Percentiles rank a stretch among this genome's conserved stretches.
Evolutionary conservation across 92 coral and sea anemone species (phyloP).

Genomic region (Pocillopora grandis): DNA sequence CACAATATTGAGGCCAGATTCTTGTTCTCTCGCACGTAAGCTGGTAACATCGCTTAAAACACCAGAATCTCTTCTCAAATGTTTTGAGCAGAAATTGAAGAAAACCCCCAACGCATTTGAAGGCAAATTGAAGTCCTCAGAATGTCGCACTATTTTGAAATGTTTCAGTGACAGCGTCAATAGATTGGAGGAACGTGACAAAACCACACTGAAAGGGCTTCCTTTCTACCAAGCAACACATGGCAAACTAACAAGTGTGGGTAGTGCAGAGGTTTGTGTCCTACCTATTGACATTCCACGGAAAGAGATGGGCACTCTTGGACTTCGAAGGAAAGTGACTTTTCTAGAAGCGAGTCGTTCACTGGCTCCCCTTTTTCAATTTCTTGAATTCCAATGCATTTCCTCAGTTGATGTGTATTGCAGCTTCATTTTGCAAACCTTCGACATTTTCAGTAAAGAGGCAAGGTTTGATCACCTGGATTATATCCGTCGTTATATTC

Average conservation of each 20-base stretch:
- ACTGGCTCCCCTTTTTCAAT: conserved; percentile 18
- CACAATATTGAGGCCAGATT: background rate
- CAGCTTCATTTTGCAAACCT: conserved; percentile 35
- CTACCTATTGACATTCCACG: conserved; percentile 47
- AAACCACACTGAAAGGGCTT: conserved; percentile 20
- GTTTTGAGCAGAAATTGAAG: conserved; percentile 36
- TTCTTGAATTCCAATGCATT: conserved; percentile 35
- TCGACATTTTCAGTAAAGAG: conserved; percentile 26
- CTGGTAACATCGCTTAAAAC: conserved; percentile 43
- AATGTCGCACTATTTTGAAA: conserved; percentile 23
- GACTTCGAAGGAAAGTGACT: conserved; percentile 23
- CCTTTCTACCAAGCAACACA: conserved; percentile 52
- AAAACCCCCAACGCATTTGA: conserved; percentile 1
- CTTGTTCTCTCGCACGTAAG: conserved; percentile 7
- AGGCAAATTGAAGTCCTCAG: background rate
- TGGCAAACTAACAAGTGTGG: conserved; percentile 42
- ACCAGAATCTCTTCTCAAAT: conserved; percentile 42
- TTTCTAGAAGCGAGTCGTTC: conserved; percentile 49
- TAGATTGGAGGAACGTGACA: background rate
- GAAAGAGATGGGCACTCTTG: conserved; percentile 34
- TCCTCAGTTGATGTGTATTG: conserved; percentile 58
- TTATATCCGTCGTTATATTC: conserved; percentile 11
- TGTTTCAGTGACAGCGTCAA: conserved; percentile 37
- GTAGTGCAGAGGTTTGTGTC: conserved; percentile 15
- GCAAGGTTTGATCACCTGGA: conserved; percentile 39